A percentile compares a stretch with the other conserved stretches of the same genome.
Conservation (phyloP, 2,113 vertebrate species). For the Phyllostomus discolor region DNA sequence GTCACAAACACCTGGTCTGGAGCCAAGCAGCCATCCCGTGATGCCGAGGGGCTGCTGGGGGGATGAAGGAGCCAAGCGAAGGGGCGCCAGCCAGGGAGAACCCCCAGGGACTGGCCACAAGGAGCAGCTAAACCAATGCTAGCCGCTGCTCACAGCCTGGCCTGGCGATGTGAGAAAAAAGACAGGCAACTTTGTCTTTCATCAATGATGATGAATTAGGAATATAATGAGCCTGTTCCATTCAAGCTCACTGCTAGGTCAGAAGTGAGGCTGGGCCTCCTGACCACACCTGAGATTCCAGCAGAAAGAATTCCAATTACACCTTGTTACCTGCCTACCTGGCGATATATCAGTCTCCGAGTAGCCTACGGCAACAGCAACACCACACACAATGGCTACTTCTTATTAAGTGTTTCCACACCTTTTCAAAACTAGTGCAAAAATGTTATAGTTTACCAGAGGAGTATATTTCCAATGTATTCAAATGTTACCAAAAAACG, state of each 20-base stretch:
- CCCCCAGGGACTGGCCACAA: accelerated
- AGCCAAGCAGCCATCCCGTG: background rate
- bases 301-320: slow-evolving; percentile 46
- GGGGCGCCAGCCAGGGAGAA: background rate
- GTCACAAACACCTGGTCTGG: background rate
- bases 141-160: background rate
- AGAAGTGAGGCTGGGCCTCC: slow-evolving; percentile 61
- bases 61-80: background rate
- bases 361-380: background rate
- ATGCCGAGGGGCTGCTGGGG: background rate
- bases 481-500: slow-evolving; percentile 16
- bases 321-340: slow-evolving; percentile 12
- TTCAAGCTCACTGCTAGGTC: slow-evolving; percentile 45
- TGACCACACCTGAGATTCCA: slow-evolving; percentile 20
- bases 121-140: background rate
- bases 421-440: slow-evolving; percentile 12
- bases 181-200: background rate
- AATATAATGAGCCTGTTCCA: background rate
- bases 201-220: background rate
- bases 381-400: background rate
- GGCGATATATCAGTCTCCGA: slow-evolving; percentile 41
- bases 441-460: slow-evolving; percentile 1
- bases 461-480: background rate
- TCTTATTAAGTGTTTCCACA: background rate
- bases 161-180: background rate